Evolutionary conservation across 2,797 vertebrate species (phyloP), one percentile per base, ranked within the genome.

Genomic region (Peromyscus nudipes): DNA sequence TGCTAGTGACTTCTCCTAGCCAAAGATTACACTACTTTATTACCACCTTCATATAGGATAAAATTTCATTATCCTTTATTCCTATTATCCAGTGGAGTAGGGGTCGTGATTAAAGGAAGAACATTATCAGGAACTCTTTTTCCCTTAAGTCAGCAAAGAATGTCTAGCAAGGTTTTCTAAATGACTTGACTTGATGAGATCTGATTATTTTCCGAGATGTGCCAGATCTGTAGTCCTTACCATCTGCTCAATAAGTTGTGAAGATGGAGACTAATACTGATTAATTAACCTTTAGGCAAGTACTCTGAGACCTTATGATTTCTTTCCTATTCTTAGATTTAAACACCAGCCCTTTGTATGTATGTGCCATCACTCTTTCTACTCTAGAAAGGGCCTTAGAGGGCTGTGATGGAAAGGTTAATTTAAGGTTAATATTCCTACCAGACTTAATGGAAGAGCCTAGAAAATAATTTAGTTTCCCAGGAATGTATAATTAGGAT

Each of bases 231-330:
- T 92, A 86, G 31, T 64, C 46, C 52, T 96, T 97, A 10, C 57
- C 89, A 96, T 97, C 55, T 96, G 92, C 40, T 75, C 89, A 91
- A 95, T 96, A 90, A 92, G 73, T 75, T 93, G 34, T 83, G 75
- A 91, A 52, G 62, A 85, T 83, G 81, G 97, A 80, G 75, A 37
- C 69, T 90, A 83, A 95, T 93, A 83, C 81, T 93, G 67, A 95
- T 67, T 96, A 96, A 97, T 95, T 96, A 97, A 97, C 80, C 62
- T 82, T 29, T 29, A 97, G 43, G 52, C 55, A 87, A 91, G 52
- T 91, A 91, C 49, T 34, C 65, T 84, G 62, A 92, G 83, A 16
- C n/a, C 79, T 67, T 92, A 75, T 67, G n/a, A 96, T 80, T 57
- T 84, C 13, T 27, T 60, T 46, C 0, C 49, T 85, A 94, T 92